phyloP scores from a whole-genome alignment of 2,113 vertebrate genomes.

The Cariama cristata region DNA sequence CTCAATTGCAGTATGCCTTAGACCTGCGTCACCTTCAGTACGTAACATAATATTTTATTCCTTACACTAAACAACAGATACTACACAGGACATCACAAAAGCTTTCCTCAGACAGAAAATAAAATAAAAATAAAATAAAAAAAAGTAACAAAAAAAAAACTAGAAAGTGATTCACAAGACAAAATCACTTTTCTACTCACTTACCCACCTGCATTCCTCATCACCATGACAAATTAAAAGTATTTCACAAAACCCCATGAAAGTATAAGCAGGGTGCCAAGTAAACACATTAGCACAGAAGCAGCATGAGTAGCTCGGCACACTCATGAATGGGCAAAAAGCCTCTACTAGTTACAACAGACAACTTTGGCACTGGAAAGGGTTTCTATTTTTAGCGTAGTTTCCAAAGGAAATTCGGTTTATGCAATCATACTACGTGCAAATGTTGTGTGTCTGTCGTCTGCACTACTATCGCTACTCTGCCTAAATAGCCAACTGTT shows the following conservation, averaged over 20 bases:
- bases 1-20: neutral
- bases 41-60: neutral
- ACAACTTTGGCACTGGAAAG: neutral
- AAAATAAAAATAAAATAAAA: neutral
- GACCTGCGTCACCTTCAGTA: neutral
- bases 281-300: neutral
- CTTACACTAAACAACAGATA: neutral
- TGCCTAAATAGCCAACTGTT: neutral
- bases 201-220: neutral
- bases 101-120: neutral
- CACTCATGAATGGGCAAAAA: neutral
- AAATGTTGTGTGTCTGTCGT: neutral
- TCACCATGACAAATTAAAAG: neutral
- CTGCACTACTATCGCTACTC: neutral
- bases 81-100: neutral
- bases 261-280: neutral
- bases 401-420: neutral
- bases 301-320: neutral
- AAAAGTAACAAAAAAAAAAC: neutral
- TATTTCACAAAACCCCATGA: neutral
- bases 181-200: neutral
- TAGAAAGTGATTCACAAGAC: neutral
- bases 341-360: neutral
- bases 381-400: conserved; percentile 4
- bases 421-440: accelerated